A percentile compares a stretch with the other conserved stretches of the same genome.
These are phyloP conservation scores for Ectemnius cavifrons DNA, from an alignment of 2,888 invertebrate genomes.

Conservation along the genomic window DNA sequence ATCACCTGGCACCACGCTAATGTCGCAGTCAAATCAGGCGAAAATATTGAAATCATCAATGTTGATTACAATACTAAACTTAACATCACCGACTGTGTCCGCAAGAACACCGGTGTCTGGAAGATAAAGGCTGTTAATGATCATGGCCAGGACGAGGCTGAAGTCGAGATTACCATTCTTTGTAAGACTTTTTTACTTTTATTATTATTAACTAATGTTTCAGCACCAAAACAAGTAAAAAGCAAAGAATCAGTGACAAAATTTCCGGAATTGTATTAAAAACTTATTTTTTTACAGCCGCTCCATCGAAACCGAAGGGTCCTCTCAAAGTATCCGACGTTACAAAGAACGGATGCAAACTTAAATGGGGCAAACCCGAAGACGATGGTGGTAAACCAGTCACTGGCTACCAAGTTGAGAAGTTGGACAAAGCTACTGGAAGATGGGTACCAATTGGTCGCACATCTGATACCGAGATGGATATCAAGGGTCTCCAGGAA, in stretches of 20 bases:
- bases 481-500: conserved; percentile 92
- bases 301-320: conserved; percentile 92
- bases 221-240: background rate
- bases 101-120: conserved; percentile 94
- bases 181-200: conserved; percentile 76
- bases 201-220: conserved; percentile 10
- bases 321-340: conserved; percentile 93
- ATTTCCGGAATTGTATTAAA: too few species aligned
- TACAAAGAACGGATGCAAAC: conserved; percentile 92
- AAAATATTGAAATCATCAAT: conserved; percentile 88
- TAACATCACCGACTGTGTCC: conserved; percentile 86
- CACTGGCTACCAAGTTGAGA: conserved; percentile 95
- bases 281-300: conserved; percentile 77
- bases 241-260: too few species aligned
- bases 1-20: conserved; percentile 94
- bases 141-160: conserved; percentile 94
- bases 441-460: conserved; percentile 96
- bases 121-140: conserved; percentile 94
- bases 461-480: conserved; percentile 91
- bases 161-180: conserved; percentile 94
- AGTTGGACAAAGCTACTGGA: conserved; percentile 93
- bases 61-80: conserved; percentile 94
- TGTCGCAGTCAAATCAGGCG: conserved; percentile 86
- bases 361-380: conserved; percentile 96
- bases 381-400: conserved; percentile 97